These are phyloP conservation scores for Hydrolagus colliei DNA, from an alignment of 2,797 vertebrate species.

Conservation along the genomic window DNA sequence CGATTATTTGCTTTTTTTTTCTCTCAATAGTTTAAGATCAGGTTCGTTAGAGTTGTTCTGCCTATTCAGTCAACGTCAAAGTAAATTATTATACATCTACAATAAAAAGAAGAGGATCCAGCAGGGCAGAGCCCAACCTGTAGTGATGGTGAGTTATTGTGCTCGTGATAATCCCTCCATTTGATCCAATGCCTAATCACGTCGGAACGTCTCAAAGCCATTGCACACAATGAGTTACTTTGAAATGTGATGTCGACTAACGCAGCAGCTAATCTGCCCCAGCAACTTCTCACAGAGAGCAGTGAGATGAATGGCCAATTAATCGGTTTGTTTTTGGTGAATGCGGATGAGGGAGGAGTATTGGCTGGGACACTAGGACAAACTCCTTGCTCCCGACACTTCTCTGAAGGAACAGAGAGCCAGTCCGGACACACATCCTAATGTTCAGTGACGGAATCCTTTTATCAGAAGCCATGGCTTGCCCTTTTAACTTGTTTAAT, in stretches of 20 bases:
- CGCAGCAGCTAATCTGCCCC: too few relatives aligned
- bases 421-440: conserved; percentile 48
- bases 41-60: background rate
- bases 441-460: conserved; percentile 72
- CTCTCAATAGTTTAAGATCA: background rate
- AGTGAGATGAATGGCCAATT: too few relatives aligned
- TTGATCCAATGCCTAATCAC: too few relatives aligned
- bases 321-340: too few relatives aligned
- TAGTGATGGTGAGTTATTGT: too few relatives aligned
- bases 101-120: background rate
- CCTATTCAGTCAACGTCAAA: background rate
- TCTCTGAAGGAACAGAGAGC: background rate
- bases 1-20: background rate
- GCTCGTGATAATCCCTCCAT: background rate
- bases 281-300: too few relatives aligned
- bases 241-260: too few relatives aligned
- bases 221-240: too few relatives aligned
- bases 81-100: background rate
- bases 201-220: too few relatives aligned
- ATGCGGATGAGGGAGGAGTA: too few relatives aligned
- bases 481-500: conserved; percentile 75
- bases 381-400: too few relatives aligned
- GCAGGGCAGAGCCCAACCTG: background rate
- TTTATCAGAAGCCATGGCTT: conserved; percentile 69
- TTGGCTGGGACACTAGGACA: too few relatives aligned